phyloP scores from a whole-genome alignment of 92 coral and sea anemone genomes.

The Galaxea fascicularis region DNA sequence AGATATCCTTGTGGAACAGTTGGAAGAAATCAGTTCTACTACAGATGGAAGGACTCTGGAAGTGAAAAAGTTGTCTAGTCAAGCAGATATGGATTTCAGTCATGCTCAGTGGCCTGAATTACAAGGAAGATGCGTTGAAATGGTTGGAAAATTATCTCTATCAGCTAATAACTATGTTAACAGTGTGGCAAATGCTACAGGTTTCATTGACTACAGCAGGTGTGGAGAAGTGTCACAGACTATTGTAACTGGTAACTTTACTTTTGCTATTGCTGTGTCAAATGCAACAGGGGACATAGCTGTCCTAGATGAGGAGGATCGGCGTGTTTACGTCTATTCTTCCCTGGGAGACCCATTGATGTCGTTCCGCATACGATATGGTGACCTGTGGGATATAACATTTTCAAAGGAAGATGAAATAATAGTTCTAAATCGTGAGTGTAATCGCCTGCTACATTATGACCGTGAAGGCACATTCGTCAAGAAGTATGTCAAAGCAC shows the following conservation, averaged over 20 bases:
- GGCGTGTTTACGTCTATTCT: constrained; percentile 53
- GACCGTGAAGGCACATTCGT: constrained; percentile 50
- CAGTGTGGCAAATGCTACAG: constrained; percentile 7
- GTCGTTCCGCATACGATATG: constrained; percentile 49
- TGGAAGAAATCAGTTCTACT: constrained; percentile 40
- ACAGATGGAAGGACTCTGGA: constrained; percentile 28
- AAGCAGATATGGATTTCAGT: constrained; percentile 29
- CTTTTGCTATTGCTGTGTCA: constrained; percentile 67
- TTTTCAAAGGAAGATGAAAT: constrained; percentile 64
- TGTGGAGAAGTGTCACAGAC: constrained; percentile 48
- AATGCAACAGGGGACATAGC: constrained; percentile 50
- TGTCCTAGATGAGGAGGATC: constrained; percentile 58
- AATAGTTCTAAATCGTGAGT: constrained; percentile 49
- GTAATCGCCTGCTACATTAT: constrained; percentile 55
- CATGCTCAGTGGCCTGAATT: constrained; percentile 20
- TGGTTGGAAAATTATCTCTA: constrained; percentile 28
- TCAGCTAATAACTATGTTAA: constrained; percentile 25
- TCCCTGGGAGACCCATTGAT: constrained; percentile 13
- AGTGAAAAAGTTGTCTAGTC: constrained; percentile 19
- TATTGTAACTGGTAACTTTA: constrained; percentile 27
- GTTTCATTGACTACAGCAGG: constrained; percentile 34
- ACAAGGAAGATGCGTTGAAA: constrained; percentile 16
- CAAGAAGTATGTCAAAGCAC: constrained; percentile 42
- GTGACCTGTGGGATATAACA: constrained; percentile 71
- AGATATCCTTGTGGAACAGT: constrained; percentile 46